Percentiles rank a stretch among this genome's conserved stretches.
These are phyloP conservation scores for Vipera ursinii DNA, from an alignment of 2,797 vertebrate species.

Conservation along the genomic window DNA sequence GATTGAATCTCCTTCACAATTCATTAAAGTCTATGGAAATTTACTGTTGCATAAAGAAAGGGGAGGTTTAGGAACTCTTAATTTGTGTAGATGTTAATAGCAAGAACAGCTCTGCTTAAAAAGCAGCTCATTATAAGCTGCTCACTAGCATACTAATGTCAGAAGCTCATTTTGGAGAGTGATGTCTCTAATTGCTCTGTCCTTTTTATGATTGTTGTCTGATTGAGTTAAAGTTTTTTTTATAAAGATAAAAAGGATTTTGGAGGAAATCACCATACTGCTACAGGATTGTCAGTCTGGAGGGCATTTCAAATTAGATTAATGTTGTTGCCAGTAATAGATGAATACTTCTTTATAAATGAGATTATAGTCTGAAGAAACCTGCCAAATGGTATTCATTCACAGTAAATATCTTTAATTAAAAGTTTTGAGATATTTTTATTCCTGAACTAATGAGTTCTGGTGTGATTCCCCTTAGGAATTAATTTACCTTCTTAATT, in stretches of 20 bases:
- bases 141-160: slow-evolving; percentile 44
- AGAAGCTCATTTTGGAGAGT: slow-evolving; percentile 51
- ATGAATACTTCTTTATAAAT: slow-evolving; percentile 69
- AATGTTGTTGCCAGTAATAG: slow-evolving; percentile 72
- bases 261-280: slow-evolving; percentile 58
- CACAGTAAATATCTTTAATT: slow-evolving; percentile 81
- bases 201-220: slow-evolving; percentile 64
- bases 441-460: slow-evolving; percentile 78
- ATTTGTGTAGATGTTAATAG: slow-evolving; percentile 32
- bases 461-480: slow-evolving; percentile 75
- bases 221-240: slow-evolving; percentile 65
- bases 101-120: slow-evolving; percentile 37
- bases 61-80: background rate
- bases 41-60: background rate
- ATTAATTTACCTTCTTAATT: slow-evolving; percentile 79
- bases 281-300: slow-evolving; percentile 66
- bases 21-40: background rate
- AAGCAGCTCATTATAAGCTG: slow-evolving; percentile 62
- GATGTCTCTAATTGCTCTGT: slow-evolving; percentile 68
- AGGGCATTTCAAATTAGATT: slow-evolving; percentile 72
- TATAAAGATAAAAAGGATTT: slow-evolving; percentile 71
- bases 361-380: slow-evolving; percentile 73
- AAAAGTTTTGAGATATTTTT: slow-evolving; percentile 77
- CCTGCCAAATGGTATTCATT: slow-evolving; percentile 75
- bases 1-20: background rate